Evolutionary conservation across 35 echinoderm and acorn worm genomes (phyloP).

Genomic region (Ophioderma brevispina): DNA sequence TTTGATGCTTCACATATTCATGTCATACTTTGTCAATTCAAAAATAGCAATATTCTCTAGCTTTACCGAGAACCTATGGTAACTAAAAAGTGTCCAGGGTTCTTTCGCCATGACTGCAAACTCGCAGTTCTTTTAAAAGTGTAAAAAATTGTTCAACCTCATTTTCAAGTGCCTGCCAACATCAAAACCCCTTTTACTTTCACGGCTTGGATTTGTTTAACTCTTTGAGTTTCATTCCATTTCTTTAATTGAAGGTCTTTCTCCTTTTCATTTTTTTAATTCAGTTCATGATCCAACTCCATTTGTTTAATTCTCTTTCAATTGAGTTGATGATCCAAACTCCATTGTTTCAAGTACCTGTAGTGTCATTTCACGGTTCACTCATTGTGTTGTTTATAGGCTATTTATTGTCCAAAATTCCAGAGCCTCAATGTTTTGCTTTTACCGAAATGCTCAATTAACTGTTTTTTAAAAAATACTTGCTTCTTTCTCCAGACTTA

Average conservation of each 20-base stretch:
- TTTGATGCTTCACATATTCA: conserved; percentile 3
- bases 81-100: not conserved
- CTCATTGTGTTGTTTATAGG: not conserved
- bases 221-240: not conserved
- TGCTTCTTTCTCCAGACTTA: not conserved
- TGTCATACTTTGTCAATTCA: not conserved
- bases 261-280: too few relatives aligned
- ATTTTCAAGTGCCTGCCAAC: not conserved
- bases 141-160: conserved; percentile 7
- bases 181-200: not conserved
- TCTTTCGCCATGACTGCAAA: not conserved
- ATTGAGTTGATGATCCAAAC: not conserved
- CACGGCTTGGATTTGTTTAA: not conserved
- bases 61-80: not conserved
- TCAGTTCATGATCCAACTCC: too few relatives aligned
- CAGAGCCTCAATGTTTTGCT: not conserved
- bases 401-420: not conserved
- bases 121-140: conserved; percentile 1
- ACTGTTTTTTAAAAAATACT: not conserved
- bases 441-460: not conserved
- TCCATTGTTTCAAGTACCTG: too few relatives aligned
- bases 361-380: not conserved
- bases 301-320: too few relatives aligned
- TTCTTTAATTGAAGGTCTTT: too few relatives aligned
- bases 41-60: not conserved